These are phyloP conservation scores for Melanotaenia parkinsoni DNA, from an alignment of 2,797 vertebrate genomes.

Conservation along the genomic window DNA sequence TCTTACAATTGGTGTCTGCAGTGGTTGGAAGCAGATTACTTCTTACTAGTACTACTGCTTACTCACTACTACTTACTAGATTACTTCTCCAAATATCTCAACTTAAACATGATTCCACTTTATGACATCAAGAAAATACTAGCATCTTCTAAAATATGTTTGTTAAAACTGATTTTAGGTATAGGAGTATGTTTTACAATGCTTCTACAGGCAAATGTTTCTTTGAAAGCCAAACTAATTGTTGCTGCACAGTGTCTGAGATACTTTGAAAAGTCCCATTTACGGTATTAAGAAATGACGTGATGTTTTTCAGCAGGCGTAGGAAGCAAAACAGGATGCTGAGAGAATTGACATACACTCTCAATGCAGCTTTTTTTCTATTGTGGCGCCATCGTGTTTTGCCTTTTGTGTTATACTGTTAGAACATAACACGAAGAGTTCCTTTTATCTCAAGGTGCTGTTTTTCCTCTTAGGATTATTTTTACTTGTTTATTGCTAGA, in stretches of 20 bases:
- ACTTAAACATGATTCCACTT: neutral
- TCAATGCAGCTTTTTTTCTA: slow-evolving; percentile 49
- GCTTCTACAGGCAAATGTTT: neutral
- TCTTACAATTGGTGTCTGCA: neutral
- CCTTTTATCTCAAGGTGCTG: neutral
- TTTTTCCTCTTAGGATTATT: no score
- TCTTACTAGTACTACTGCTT: neutral
- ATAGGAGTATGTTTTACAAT: neutral
- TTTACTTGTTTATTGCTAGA: neutral
- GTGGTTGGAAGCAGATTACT: neutral
- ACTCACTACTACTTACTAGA: neutral
- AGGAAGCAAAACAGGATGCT: slow-evolving; percentile 85
- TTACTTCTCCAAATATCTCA: neutral
- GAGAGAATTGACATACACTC: slow-evolving; percentile 62
- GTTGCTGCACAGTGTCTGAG: slow-evolving; percentile 41
- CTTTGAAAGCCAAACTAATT: slow-evolving; percentile 23
- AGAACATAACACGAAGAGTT: neutral
- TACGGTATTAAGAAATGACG: slow-evolving; percentile 58
- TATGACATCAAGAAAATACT: neutral
- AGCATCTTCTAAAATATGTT: neutral
- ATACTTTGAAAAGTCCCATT: slow-evolving; percentile 44
- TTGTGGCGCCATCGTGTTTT: slow-evolving; percentile 29
- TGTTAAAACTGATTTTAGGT: neutral
- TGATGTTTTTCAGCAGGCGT: slow-evolving; percentile 71
- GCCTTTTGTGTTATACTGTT: neutral